Evolutionary conservation across 2,797 vertebrate genomes (phyloP).

Genomic region (Natrix natrix): DNA sequence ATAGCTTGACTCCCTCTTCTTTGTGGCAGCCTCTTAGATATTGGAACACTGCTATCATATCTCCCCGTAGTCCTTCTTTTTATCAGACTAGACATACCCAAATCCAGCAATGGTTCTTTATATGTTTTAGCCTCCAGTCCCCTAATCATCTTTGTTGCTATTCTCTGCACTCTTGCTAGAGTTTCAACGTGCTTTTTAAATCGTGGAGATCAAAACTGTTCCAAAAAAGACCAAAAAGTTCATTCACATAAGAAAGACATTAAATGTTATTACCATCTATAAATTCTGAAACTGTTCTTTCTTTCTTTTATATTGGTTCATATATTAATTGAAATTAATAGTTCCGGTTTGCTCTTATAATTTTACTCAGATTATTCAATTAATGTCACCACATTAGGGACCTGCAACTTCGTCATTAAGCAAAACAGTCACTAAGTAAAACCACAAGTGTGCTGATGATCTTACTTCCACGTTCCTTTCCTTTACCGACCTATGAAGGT

Average conservation of each 20-base stretch:
- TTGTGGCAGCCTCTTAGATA: not conserved
- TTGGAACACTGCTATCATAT: not conserved
- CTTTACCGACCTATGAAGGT: not conserved
- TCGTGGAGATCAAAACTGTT: not conserved
- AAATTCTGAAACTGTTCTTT: not conserved
- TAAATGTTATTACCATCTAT: not conserved
- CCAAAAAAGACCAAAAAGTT: not conserved
- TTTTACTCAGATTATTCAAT: not conserved
- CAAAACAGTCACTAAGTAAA: not conserved
- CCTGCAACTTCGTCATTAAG: not conserved
- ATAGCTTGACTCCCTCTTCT: not conserved
- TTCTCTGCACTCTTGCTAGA: not conserved
- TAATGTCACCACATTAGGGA: not conserved
- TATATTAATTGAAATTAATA: not conserved
- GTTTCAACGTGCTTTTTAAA: not conserved
- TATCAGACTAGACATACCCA: not conserved
- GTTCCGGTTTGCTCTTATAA: not conserved
- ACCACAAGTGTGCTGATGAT: not conserved
- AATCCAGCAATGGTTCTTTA: not conserved
- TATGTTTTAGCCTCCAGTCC: not conserved
- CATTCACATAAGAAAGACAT: rapidly evolving
- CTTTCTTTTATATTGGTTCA: not conserved
- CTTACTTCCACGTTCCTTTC: not conserved
- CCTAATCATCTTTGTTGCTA: not conserved
- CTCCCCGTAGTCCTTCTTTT: not conserved